Conservation (phyloP, 2,888 invertebrate genomes). For the Eupithecia inturbata region DNA sequence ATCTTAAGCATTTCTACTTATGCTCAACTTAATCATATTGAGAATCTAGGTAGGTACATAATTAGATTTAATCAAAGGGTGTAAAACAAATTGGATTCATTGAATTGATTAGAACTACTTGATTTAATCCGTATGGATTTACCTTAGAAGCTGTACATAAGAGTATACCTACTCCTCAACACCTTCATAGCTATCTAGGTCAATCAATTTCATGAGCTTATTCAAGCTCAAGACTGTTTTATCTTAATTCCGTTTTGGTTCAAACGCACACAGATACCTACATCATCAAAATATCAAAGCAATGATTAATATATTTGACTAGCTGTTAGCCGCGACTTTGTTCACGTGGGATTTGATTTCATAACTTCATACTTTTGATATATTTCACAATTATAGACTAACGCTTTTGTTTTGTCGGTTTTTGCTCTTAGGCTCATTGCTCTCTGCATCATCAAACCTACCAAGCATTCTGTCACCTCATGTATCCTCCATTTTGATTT, state of each 20-base stretch:
- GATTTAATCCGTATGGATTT: background rate
- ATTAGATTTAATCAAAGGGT: background rate
- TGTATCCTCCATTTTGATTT: too few species aligned
- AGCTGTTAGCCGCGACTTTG: too few species aligned
- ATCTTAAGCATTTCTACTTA: too few species aligned
- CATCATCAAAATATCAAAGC: background rate
- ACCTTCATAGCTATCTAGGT: background rate
- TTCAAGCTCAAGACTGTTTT: background rate
- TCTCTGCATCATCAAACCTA: too few species aligned
- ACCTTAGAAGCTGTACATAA: background rate
- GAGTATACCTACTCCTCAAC: background rate
- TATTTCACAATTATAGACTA: too few species aligned
- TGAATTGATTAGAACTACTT: conserved; percentile 1
- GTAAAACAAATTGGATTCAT: background rate
- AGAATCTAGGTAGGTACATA: background rate
- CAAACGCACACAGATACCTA: background rate
- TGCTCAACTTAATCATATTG: background rate
- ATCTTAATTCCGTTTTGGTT: background rate
- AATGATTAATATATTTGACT: background rate
- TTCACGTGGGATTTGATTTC: too few species aligned
- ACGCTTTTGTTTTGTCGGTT: too few species aligned
- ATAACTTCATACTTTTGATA: too few species aligned
- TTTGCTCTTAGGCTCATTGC: too few species aligned
- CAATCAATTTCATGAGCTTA: background rate
- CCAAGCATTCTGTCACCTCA: too few species aligned